Evolutionary conservation across 2,888 invertebrate species (phyloP).

Genomic region (Pammene fasciana): DNA sequence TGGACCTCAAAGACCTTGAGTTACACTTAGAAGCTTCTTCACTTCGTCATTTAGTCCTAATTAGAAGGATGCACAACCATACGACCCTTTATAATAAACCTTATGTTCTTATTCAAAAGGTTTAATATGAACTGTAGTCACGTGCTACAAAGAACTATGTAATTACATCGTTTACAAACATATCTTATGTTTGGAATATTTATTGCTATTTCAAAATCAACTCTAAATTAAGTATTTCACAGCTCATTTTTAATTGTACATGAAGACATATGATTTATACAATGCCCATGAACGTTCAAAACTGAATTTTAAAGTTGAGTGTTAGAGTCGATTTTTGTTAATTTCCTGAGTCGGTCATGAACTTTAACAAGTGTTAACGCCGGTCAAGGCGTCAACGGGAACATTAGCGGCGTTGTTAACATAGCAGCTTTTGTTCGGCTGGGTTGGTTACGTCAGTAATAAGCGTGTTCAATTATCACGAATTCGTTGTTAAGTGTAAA

Average conservation of each 20-base stretch:
- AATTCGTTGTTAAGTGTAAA: background rate
- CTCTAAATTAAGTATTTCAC: background rate
- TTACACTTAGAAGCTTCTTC: slow-evolving; percentile 1
- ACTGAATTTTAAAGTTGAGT: background rate
- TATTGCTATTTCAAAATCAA: slow-evolving; percentile 3
- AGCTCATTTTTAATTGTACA: background rate
- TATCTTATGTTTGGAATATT: background rate
- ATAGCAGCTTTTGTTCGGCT: slow-evolving; percentile 25
- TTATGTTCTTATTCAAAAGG: background rate
- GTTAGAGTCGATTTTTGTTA: slow-evolving; percentile 6
- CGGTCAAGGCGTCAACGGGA: slow-evolving; percentile 36
- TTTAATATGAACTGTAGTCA: slow-evolving; percentile 4
- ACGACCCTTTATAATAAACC: background rate
- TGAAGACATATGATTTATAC: background rate
- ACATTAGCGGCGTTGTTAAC: slow-evolving; percentile 26
- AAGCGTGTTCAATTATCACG: background rate
- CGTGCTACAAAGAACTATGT: background rate
- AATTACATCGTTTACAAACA: slow-evolving; percentile 4
- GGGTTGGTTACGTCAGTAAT: slow-evolving; percentile 22
- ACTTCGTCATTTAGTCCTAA: slow-evolving; percentile 10
- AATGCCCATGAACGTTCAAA: background rate
- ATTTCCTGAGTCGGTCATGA: slow-evolving; percentile 30
- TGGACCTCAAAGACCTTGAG: slow-evolving; percentile 9
- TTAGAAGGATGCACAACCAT: slow-evolving; percentile 1
- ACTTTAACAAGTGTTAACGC: slow-evolving; percentile 40